These are phyloP conservation scores for Ostrea denselamellosa DNA, from an alignment of 1,140 invertebrate genomes.

Conservation along the genomic window DNA sequence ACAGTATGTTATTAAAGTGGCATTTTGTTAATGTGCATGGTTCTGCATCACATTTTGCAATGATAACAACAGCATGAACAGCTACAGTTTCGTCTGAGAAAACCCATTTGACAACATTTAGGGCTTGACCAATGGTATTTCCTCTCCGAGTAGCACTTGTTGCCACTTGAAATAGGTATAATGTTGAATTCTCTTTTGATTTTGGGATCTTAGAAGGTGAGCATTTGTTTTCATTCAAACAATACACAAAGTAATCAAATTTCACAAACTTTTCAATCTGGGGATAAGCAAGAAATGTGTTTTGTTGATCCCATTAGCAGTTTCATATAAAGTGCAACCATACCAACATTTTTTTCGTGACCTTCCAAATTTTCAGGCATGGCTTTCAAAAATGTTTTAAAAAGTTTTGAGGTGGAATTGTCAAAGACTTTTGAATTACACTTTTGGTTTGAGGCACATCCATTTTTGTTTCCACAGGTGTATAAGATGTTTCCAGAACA, in stretches of 20 bases:
- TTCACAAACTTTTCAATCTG: background rate
- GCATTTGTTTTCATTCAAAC: background rate
- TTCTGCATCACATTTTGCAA: background rate
- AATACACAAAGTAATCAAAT: conserved; percentile 10
- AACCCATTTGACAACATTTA: background rate
- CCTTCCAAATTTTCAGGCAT: background rate
- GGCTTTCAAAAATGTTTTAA: background rate
- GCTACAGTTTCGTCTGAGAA: background rate
- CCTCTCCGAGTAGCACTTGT: background rate
- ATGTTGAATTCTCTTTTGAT: background rate
- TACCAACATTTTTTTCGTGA: background rate
- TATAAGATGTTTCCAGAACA: background rate
- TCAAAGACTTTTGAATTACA: background rate
- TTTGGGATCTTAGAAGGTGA: background rate
- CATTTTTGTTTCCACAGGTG: background rate
- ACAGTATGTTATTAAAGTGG: background rate
- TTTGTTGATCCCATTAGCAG: background rate
- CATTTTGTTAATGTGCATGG: background rate
- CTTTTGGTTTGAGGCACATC: background rate
- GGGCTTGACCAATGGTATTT: background rate
- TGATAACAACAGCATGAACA: background rate
- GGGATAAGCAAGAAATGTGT: background rate
- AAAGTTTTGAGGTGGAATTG: background rate
- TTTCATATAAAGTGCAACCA: background rate
- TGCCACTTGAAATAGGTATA: background rate